A percentile compares a stretch with the other conserved stretches of the same genome.
phyloP scores from a whole-genome alignment of 2,888 invertebrate genomes.

The Melipona beecheii region DNA sequence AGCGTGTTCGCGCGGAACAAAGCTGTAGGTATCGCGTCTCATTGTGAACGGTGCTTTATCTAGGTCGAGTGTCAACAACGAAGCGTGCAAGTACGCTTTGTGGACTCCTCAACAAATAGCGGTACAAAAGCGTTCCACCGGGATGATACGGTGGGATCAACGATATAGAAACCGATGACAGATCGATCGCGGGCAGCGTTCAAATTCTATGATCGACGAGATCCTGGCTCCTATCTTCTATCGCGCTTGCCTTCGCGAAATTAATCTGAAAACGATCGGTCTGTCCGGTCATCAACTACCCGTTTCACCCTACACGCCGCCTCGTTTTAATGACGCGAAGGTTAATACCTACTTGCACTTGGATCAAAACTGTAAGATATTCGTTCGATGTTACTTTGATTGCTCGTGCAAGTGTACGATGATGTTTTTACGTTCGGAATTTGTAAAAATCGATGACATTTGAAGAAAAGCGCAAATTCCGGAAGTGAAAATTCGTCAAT shows the following conservation, averaged over 20 bases:
- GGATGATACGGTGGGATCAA: slow-evolving; percentile 21
- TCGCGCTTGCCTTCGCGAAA: slow-evolving; percentile 4
- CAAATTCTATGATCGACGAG: slow-evolving; percentile 21
- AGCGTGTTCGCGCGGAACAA: slow-evolving; percentile 16
- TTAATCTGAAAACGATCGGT: slow-evolving; percentile 20
- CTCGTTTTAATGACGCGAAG: no score
- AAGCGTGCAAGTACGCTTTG: slow-evolving; percentile 74
- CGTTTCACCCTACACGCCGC: neutral
- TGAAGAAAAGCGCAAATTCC: no score
- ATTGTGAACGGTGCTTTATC: slow-evolving; percentile 76
- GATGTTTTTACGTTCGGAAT: no score
- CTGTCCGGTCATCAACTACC: neutral
- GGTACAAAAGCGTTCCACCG: slow-evolving; percentile 69
- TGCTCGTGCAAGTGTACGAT: no score
- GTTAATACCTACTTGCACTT: neutral
- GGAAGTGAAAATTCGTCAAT: no score
- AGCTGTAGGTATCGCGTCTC: slow-evolving; percentile 31
- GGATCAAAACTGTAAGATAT: neutral
- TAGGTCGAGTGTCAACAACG: slow-evolving; percentile 75
- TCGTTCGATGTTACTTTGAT: slow-evolving; percentile 10
- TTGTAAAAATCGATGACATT: no score
- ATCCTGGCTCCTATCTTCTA: neutral
- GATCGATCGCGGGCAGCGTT: slow-evolving; percentile 45
- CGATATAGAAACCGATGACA: slow-evolving; percentile 28
- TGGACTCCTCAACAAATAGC: slow-evolving; percentile 73